Evolutionary conservation across 64 coral and sea anemone genomes (phyloP), one percentile per base, ranked within the genome.

Genomic region (Astreopora myriophthalma): DNA sequence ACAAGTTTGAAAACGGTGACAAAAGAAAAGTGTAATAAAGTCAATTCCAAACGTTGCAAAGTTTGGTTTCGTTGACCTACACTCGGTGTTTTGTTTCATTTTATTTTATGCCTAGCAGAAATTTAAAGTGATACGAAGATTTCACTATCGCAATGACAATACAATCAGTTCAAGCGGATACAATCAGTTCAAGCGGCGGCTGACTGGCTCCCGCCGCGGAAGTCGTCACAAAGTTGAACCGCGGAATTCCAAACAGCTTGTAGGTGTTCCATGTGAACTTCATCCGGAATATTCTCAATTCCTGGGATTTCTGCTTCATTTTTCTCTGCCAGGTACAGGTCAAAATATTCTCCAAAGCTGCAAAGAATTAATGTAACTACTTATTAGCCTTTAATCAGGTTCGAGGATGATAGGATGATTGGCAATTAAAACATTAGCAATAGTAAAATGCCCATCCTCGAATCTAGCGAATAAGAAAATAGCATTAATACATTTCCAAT

Each of bases 311-410:
- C 55, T 37, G 86, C 90, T 1, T 66, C 14, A 31, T 72, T 83
- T 38, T 92, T 86, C 5, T 92, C 71, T 2, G 73, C 90, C 58
- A 92, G 75, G 25, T 85, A 75, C 26, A 60, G 67, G 8, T 92
- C 81, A 57, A 92, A 77, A 55, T 92, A 92, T 9, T 92, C 90
- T 29, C 2, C 26, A 23, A 92, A 92, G 34, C 90, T 92, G 35
- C 22, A 73, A 35, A 23, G 30, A 80, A 64, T 24, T 0, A 3
- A 16, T 26, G 24, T 73, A 3, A 27, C 3, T 37, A 38, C 9
- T 19, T 37, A 71, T 11, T 30, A 71, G 8, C 10, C n/a, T 34
- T 30, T 34, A 70, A 71, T 71, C 28, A 33, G 33, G 28, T 71
- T 33, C 26, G 3, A 9, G 11, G 3, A 55, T 12, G 49, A 3